These are phyloP conservation scores for Panthera uncia DNA, from an alignment of 2,113 vertebrate genomes.

Conservation along the genomic window DNA sequence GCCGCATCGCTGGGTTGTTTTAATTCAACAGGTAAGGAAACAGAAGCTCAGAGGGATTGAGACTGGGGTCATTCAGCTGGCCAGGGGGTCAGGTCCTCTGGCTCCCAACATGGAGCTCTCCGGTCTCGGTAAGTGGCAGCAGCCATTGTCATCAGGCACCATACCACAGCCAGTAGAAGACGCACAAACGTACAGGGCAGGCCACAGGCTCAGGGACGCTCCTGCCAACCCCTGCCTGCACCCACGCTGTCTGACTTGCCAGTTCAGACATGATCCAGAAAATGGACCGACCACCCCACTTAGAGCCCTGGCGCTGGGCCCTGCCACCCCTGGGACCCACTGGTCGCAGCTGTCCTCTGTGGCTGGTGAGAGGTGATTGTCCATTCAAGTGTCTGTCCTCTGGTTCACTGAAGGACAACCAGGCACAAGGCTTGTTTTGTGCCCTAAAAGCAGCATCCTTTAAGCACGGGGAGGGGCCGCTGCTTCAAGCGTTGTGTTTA, in stretches of 20 bases:
- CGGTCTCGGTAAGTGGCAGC: not conserved
- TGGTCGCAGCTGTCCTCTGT: not conserved
- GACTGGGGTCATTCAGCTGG: not conserved
- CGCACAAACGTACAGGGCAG: not conserved
- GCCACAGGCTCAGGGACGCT: not conserved
- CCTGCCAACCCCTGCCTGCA: not conserved
- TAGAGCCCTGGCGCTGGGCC: not conserved
- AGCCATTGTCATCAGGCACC: not conserved
- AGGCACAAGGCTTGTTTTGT: not conserved
- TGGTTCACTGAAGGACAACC: not conserved
- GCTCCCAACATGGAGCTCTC: not conserved
- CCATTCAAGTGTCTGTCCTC: fast-evolving
- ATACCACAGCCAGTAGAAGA: not conserved
- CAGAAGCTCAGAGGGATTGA: not conserved
- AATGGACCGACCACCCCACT: too few relatives aligned
- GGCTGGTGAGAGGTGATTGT: not conserved
- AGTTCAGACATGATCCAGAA: not conserved
- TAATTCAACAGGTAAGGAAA: not conserved
- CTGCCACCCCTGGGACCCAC: not conserved
- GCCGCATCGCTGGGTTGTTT: not conserved
- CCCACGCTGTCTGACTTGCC: not conserved
- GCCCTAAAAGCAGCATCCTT: not conserved
- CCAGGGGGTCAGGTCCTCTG: not conserved
- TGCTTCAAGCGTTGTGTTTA: not conserved
- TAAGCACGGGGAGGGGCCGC: not conserved